These are phyloP conservation scores for Triplophysa yarkandensis DNA, from an alignment of 2,797 vertebrate genomes.

Conservation along the genomic window DNA sequence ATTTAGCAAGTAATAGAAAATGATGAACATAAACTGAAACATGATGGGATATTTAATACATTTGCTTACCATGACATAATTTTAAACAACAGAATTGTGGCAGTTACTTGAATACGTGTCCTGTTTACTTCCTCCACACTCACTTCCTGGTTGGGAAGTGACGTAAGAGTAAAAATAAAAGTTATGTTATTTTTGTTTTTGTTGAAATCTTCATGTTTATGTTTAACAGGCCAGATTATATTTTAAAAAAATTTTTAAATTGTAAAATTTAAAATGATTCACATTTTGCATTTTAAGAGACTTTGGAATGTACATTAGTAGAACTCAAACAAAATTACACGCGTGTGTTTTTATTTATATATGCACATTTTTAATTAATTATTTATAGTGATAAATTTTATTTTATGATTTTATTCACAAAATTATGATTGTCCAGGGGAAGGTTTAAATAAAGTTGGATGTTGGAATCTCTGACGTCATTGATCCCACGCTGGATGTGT, in stretches of 20 bases:
- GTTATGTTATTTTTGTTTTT: too few relatives aligned
- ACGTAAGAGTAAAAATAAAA: conserved; percentile 13
- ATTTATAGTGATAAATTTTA: too few relatives aligned
- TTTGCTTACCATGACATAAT: not conserved
- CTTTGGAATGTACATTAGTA: too few relatives aligned
- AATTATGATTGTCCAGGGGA: not conserved
- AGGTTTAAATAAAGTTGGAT: not conserved
- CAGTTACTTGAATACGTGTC: conserved; percentile 29
- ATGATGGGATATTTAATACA: not conserved
- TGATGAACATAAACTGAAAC: too few relatives aligned
- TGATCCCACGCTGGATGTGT: not conserved
- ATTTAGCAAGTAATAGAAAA: too few relatives aligned
- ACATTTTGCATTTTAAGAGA: too few relatives aligned
- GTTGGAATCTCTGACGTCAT: not conserved
- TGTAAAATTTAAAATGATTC: too few relatives aligned
- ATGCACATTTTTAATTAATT: too few relatives aligned
- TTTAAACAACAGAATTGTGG: not conserved
- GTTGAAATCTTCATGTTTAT: too few relatives aligned
- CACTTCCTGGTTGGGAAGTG: conserved; percentile 34
- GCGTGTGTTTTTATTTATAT: not conserved
- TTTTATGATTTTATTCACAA: not conserved
- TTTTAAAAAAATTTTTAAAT: too few relatives aligned
- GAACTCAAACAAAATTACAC: not conserved
- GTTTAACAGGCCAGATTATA: too few relatives aligned
- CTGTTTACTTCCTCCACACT: conserved; percentile 1